A percentile compares a stretch with the other conserved stretches of the same genome.
Evolutionary conservation across 2,888 invertebrate genomes (phyloP).

Genomic region (Clunio marinus): DNA sequence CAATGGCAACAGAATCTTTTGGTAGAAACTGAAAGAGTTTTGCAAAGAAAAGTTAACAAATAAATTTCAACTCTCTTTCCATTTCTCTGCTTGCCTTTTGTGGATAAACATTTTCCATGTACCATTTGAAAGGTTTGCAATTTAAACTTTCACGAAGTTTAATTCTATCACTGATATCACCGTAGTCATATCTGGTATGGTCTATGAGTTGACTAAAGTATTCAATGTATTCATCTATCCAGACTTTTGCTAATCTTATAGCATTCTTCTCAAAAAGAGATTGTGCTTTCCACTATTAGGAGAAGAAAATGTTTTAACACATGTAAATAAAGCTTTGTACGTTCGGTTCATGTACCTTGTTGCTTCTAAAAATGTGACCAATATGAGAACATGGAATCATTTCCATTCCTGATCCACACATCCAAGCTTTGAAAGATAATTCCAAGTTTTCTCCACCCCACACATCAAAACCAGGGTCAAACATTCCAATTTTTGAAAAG

Average conservation of each 20-base stretch:
- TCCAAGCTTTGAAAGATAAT: background rate
- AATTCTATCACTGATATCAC: background rate
- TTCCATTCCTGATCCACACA: background rate
- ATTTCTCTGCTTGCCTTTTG: too few relatives aligned
- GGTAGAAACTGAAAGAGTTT: too few relatives aligned
- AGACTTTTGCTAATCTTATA: background rate
- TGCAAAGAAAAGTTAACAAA: too few relatives aligned
- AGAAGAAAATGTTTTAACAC: too few relatives aligned
- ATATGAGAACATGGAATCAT: background rate
- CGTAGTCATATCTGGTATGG: background rate
- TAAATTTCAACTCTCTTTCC: too few relatives aligned
- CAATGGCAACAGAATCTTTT: too few relatives aligned
- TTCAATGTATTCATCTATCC: background rate
- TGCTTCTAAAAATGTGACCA: background rate
- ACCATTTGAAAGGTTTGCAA: background rate
- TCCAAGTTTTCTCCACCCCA: background rate
- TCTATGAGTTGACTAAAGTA: too few relatives aligned
- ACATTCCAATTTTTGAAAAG: background rate
- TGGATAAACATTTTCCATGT: too few relatives aligned
- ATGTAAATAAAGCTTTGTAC: too few relatives aligned
- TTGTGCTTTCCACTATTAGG: background rate
- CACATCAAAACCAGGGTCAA: background rate
- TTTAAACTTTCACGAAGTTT: background rate
- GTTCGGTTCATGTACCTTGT: too few relatives aligned
- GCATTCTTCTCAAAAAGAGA: background rate